Percentiles rank a stretch among this genome's conserved stretches.
phyloP scores from a whole-genome alignment of 2,888 invertebrate species.

The Meliscaeva auricollis region DNA sequence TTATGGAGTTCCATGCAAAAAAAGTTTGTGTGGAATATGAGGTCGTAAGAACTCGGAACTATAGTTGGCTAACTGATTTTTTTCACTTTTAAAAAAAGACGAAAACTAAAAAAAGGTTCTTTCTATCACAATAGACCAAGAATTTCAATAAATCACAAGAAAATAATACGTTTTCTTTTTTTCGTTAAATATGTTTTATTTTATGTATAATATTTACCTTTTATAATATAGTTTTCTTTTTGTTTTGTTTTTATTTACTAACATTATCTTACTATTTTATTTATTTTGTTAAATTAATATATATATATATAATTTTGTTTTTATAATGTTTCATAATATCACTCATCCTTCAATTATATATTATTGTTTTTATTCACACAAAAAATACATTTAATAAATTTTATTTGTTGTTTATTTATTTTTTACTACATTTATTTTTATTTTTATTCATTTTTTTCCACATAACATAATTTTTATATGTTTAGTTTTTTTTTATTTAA shows the following conservation, averaged over 20 bases:
- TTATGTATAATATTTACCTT: conserved; percentile 74
- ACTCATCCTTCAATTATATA: conserved; percentile 74
- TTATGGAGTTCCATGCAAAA: too few relatives aligned
- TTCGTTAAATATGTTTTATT: conserved; percentile 75
- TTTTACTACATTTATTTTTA: conserved; percentile 65
- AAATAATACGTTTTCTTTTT: conserved; percentile 4
- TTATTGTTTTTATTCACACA: conserved; percentile 76
- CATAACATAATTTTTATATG: conserved; percentile 64
- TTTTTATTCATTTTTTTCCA: conserved; percentile 33
- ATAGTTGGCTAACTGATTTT: too few relatives aligned
- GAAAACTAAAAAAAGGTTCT: too few relatives aligned
- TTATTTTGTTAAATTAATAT: conserved; percentile 65
- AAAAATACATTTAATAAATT: conserved; percentile 70
- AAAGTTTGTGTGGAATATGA: too few relatives aligned
- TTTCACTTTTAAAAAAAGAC: too few relatives aligned
- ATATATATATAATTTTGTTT: conserved; percentile 57
- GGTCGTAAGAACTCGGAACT: too few relatives aligned
- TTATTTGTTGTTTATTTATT: conserved; percentile 40
- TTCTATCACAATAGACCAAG: too few relatives aligned
- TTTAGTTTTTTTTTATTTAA: conserved; percentile 75
- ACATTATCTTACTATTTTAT: conserved; percentile 69
- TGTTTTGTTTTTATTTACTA: conserved; percentile 70
- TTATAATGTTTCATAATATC: conserved; percentile 73
- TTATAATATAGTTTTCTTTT: conserved; percentile 68
- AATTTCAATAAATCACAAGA: too few relatives aligned